Base-by-base conservation (phyloP, 2,797 vertebrate genomes). In the Enteromius afrohamiltoni region DNA sequence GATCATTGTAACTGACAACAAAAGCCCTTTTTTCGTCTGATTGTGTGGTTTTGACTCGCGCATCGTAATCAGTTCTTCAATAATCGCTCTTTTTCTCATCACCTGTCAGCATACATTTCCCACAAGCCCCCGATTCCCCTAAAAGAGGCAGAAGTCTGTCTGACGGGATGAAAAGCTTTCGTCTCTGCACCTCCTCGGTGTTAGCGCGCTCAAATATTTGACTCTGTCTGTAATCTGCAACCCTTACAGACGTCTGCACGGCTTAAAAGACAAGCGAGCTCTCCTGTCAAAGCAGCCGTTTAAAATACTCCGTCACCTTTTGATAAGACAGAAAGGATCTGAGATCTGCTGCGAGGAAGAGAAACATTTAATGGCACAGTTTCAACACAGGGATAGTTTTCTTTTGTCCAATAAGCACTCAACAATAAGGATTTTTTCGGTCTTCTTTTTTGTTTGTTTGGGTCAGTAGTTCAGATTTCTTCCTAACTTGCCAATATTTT, bases 171-270 rank as follows among this genome's bases (percentile, higher is more conserved):
- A 94, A 93, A 92, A 90, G 88, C 91, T 90, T 89, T 90, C 88
- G 87, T 87, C 87, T 80, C 84, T 83, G 86, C 90, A 90, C 89
- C 90, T 90, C 89, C 91, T 91, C 76, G 34, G 71, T 73, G 82
- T 86, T 90, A 89, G 85, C 45, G 87, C 80, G 89, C 86, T 90
- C 91, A 93, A 93, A 95, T 92, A 94, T 94, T 93, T 93, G 93
- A 93, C 90, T 94, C 88, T 85, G 87, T 87, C 85, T 93, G 90
- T 93, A 93, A 94, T 93, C 91, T 71, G 31, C 83, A 87, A 88
- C 88, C 91, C 91, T 93, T 90, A 85, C 92, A 93, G 91, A 90
- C 87, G 92, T 92, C 92, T 92, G 91, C 88, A 85, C 88, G 91
- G 91, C 90, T 92, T 94, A 93, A 90, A 89, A 88, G 85, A 4